These are phyloP conservation scores for Cheilosia scutellata DNA, from an alignment of 2,888 invertebrate genomes.

Conservation along the genomic window DNA sequence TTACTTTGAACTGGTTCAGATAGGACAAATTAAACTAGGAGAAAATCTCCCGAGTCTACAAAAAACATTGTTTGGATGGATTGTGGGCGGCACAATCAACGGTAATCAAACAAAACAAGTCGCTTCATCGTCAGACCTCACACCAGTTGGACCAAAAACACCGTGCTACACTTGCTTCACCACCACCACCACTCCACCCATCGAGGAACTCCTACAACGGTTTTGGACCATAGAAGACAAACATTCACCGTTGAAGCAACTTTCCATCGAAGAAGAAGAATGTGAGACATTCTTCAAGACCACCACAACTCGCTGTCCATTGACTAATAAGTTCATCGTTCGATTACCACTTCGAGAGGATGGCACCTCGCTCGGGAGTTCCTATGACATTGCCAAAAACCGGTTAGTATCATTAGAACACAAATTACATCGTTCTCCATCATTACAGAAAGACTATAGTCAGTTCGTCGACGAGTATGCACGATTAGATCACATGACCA, in stretches of 20 bases:
- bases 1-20: conserved; percentile 57
- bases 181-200: background rate
- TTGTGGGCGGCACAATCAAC: conserved; percentile 53
- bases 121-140: conserved; percentile 12
- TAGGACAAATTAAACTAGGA: conserved; percentile 60
- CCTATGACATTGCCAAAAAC: too few species aligned
- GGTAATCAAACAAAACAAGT: background rate
- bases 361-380: too few species aligned
- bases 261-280: conserved; percentile 14
- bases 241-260: background rate
- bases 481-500: too few species aligned
- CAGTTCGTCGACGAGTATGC: too few species aligned
- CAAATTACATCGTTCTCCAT: too few species aligned
- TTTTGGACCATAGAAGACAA: too few species aligned
- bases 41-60: conserved; percentile 61
- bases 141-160: conserved; percentile 17
- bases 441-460: too few species aligned
- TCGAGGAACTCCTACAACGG: background rate
- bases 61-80: conserved; percentile 72
- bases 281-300: background rate
- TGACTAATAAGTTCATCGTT: conserved; percentile 13
- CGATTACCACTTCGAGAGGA: too few species aligned
- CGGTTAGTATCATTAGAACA: too few species aligned
- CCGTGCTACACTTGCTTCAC: background rate
- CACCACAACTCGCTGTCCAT: background rate